Conservation (phyloP, 2,888 invertebrate genomes). For the Dicroscelio sp. region DNA sequence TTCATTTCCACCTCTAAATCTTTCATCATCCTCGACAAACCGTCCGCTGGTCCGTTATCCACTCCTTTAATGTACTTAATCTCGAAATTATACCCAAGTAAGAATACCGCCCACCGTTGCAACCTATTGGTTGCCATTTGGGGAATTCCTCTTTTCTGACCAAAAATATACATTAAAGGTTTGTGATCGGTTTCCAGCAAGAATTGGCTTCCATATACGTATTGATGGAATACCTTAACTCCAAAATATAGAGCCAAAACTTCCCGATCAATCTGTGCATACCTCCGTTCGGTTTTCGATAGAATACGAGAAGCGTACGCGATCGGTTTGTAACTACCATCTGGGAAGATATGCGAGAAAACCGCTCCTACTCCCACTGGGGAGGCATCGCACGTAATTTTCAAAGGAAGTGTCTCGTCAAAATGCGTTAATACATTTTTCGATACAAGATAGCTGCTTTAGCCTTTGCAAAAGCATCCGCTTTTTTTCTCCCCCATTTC, state of each 20-base stretch:
- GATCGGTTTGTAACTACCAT: neutral
- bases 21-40: neutral
- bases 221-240: slow-evolving; percentile 1
- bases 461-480: slow-evolving; percentile 3
- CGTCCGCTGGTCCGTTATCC: slow-evolving; percentile 10
- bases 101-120: neutral
- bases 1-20: neutral
- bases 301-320: slow-evolving; percentile 18
- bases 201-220: neutral
- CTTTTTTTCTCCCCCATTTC: neutral
- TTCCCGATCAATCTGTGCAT: neutral
- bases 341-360: neutral
- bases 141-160: neutral
- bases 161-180: slow-evolving; percentile 8
- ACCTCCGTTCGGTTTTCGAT: slow-evolving; percentile 10
- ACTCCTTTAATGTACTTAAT: slow-evolving; percentile 4
- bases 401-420: slow-evolving; percentile 25
- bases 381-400: slow-evolving; percentile 34
- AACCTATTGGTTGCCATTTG: neutral
- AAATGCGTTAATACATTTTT: neutral
- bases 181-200: slow-evolving; percentile 16
- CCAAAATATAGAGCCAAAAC: slow-evolving; percentile 31
- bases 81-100: neutral
- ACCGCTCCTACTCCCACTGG: slow-evolving; percentile 15
- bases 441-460: too few species aligned